Evolutionary conservation across 2,888 invertebrate species (phyloP), one percentile per base, ranked within the genome.

Genomic region (Sesia apiformis): DNA sequence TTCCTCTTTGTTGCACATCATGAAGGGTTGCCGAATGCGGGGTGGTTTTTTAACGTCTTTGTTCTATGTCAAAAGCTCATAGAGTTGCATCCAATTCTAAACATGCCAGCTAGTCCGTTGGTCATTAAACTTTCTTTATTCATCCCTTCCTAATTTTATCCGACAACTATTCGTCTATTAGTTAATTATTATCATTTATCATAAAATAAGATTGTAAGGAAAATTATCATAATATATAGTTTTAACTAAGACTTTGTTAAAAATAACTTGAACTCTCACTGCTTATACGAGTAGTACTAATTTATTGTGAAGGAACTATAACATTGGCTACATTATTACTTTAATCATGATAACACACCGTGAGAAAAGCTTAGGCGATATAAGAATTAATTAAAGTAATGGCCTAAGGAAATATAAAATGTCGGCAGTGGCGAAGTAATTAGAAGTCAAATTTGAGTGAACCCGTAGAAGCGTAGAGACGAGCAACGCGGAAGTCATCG

Each of bases 371-470:
- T 74, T 71, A 72, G 69, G 59, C 72, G 73, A 73, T 70, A 72
- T 76, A 71, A 74, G 76, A 84, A 83, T 82, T 84, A 84, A 85
- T 86, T 86, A 83, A 81, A 78, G 68, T 85, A 84, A 85, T 84
- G 76, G 81, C 66, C 71, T 71, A 76, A 82, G 84, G 83, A 84
- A 84, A 84, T 81, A 85, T 84, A 82, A 85, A 85, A 74, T 66
- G 77, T 76, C 74, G 75, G 78, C 70, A 70, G 76, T 73, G 69
- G 76, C 65, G 67, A 67, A 76, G 81, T 81, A 84, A 87, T 86
- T 84, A 85, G 76, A 80, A 81, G 78, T 78, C 76, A 74, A 81
- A 79, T 77, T 76, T 78, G 70, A 79, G 72, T 70, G 68, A 69
- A 73, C 39, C 40, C 49, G 49, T 7, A 49, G 53, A 39, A 51